phyloP scores from a whole-genome alignment of 2,888 invertebrate genomes.

The Chrysina gloriosa region DNA sequence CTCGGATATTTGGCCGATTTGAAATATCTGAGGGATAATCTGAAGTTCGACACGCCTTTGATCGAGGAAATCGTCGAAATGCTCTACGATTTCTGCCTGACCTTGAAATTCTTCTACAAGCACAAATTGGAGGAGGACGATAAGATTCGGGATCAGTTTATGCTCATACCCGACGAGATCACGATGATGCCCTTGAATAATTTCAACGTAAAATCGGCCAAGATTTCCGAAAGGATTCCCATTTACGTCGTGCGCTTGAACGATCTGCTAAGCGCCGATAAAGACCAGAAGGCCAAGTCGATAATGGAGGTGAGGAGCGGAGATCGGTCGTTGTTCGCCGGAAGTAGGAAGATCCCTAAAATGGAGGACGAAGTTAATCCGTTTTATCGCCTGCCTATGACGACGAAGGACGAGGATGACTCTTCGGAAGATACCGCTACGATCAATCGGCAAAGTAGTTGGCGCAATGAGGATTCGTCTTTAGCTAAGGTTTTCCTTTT shows the following conservation, averaged over 20 bases:
- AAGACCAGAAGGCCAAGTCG: not conserved
- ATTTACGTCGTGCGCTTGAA: not conserved
- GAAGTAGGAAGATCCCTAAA: not conserved
- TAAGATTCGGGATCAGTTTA: conserved; percentile 26
- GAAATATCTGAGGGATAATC: conserved; percentile 7
- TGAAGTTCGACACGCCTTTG: conserved; percentile 20
- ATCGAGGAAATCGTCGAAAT: conserved; percentile 22
- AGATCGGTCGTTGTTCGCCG: not conserved
- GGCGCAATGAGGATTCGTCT: no score
- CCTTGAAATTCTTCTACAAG: conserved; percentile 33
- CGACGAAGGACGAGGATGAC: not conserved
- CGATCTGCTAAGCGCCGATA: not conserved
- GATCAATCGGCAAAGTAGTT: no score
- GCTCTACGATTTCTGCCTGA: conserved; percentile 30
- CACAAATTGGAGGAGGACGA: conserved; percentile 15
- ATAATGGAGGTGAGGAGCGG: not conserved
- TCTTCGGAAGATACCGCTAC: not conserved
- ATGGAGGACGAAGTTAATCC: not conserved
- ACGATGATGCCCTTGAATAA: not conserved
- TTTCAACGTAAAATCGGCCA: not conserved
- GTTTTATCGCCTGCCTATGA: not conserved
- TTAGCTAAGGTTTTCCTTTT: no score
- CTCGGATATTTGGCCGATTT: conserved; percentile 3
- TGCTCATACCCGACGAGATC: conserved; percentile 20
- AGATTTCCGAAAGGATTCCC: conserved; percentile 11